Percentiles rank a stretch among this genome's conserved stretches.
Conservation (phyloP, 2,888 invertebrate genomes). For the Conomelus anceps region DNA sequence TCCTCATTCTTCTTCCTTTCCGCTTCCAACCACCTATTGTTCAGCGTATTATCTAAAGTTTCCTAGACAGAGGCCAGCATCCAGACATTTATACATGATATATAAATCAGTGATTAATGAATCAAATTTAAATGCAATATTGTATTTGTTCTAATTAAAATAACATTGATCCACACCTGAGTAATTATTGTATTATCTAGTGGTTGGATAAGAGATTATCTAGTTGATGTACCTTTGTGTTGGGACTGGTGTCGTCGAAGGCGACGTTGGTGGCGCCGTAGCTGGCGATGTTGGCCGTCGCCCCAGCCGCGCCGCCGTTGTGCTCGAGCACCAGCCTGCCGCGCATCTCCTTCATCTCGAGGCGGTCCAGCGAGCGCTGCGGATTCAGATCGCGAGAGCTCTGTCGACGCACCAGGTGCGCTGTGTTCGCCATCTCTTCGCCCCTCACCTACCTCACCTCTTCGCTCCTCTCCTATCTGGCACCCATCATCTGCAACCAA, state of each 20-base stretch:
- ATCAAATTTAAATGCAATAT: too few species aligned
- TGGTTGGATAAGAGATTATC: too few species aligned
- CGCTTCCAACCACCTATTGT: too few species aligned
- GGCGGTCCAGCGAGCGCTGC: constrained; percentile 73
- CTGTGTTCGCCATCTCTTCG: constrained; percentile 88
- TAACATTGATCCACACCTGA: too few species aligned
- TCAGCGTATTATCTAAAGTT: too few species aligned
- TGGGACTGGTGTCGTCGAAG: constrained; percentile 59
- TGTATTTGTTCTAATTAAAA: too few species aligned
- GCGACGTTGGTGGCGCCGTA: constrained; percentile 86
- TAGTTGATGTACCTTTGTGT: constrained; percentile 35
- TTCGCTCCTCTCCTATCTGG: not conserved
- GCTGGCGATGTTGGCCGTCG: constrained; percentile 41
- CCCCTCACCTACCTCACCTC: constrained; percentile 29
- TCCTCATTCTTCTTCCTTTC: too few species aligned
- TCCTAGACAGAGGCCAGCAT: too few species aligned
- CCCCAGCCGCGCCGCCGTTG: constrained; percentile 40
- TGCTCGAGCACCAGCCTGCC: constrained; percentile 73
- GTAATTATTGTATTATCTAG: too few species aligned
- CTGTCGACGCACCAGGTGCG: constrained; percentile 79
- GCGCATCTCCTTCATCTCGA: constrained; percentile 79
- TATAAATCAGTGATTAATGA: too few species aligned
- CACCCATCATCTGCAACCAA: constrained; percentile 6
- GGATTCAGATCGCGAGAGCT: constrained; percentile 77
- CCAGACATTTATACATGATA: too few species aligned